Evolutionary conservation across 2,888 invertebrate species (phyloP), one percentile per base, ranked within the genome.

Genomic region (Tubulanus polymorphus): DNA sequence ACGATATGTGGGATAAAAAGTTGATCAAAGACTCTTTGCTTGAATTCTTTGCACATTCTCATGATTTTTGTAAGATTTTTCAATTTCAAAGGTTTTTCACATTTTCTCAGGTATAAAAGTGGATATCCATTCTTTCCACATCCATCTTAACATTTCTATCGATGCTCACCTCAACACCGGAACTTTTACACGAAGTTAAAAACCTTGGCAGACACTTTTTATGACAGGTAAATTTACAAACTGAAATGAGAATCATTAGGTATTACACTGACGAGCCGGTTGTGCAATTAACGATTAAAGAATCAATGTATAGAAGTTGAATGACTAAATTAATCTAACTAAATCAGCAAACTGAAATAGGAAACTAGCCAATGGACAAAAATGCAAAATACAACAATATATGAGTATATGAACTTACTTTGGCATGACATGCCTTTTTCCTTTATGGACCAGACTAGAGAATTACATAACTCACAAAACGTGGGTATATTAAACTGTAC

Each of bases 401-500:
- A 25, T 23, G 54, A 51, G 23, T 46, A 35, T 26, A 48, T 30
- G 29, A 5, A 78, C 81, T 80, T 76, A 85, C 85, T 84, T 78
- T 84, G 84, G 72, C 86, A 86, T 53, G 87, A 88, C 62, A 91
- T 85, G 50, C 92, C 91, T 55, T 92, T 85, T 78, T 94, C 94
- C 60, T 93, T 89, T 55, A n/a, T n/a, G n/a, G 94, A 92, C 94
- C 94, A 94, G 87, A 94, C 90, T 81, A 92, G 90, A 1, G 90
- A 89, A 71, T 88, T 72, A 81, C 94, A 95, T 61, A 93, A 88
- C 81, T 96, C 95, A 80, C 95, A 96, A 68, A 91, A 93, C 3
- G 94, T 95, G 15, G 93, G 93, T 72, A 95, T 94, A 81, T 93
- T 94, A 70, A 95, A 92, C 80, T 93, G 91, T 50, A 91, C 91